A percentile compares a stretch with the other conserved stretches of the same genome.
phyloP scores from a whole-genome alignment of 2,113 vertebrate genomes.

The Struthidea cinerea region DNA sequence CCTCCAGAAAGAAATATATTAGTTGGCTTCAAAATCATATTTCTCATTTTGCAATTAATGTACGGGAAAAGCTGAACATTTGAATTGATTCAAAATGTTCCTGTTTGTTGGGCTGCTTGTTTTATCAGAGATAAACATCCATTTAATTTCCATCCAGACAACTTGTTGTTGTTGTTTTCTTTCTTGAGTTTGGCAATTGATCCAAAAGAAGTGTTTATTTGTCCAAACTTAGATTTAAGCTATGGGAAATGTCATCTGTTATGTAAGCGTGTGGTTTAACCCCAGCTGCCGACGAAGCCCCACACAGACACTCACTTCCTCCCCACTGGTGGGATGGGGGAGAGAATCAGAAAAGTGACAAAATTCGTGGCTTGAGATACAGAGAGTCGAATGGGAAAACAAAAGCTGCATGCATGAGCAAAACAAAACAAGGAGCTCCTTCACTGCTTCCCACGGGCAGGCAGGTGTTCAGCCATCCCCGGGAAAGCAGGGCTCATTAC shows the following conservation, averaged over 20 bases:
- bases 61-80: background rate
- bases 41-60: background rate
- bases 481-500: background rate
- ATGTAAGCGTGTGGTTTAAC: background rate
- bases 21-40: background rate
- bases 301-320: fast-evolving
- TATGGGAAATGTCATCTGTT: background rate
- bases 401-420: fast-evolving
- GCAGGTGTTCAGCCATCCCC: background rate
- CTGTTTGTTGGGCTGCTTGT: background rate
- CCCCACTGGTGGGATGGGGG: background rate
- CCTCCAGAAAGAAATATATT: background rate
- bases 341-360: background rate
- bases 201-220: background rate
- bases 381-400: background rate
- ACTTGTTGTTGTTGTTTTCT: background rate
- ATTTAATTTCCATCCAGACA: background rate
- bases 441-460: background rate
- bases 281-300: background rate
- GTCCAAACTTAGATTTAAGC: background rate
- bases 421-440: background rate
- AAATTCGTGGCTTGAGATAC: background rate
- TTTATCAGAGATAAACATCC: background rate
- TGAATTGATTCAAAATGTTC: background rate
- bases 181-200: background rate